Conservation (phyloP, 1,140 invertebrate species). For the Saccostrea cuccullata region DNA sequence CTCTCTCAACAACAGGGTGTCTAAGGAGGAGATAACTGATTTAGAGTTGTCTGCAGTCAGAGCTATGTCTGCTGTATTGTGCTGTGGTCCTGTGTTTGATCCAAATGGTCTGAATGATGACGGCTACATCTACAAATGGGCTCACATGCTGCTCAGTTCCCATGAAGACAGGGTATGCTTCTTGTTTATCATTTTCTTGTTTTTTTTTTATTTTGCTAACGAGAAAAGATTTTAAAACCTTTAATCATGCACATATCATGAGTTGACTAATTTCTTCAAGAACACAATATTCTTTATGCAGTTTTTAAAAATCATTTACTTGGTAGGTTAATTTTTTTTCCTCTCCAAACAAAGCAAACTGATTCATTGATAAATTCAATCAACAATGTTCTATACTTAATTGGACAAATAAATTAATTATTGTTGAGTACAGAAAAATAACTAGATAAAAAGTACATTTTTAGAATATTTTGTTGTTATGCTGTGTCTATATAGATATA, state of each 20-base stretch:
- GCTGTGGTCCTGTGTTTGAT: conserved; percentile 96
- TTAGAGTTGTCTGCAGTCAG: conserved; percentile 84
- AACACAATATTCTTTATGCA: background rate
- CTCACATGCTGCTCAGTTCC: conserved; percentile 92
- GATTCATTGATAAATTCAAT: background rate
- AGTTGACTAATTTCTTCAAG: background rate
- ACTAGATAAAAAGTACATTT: too few species aligned
- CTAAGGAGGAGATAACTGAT: conserved; percentile 79
- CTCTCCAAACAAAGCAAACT: background rate
- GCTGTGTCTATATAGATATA: background rate
- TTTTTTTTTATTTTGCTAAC: background rate
- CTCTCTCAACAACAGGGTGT: conserved; percentile 56
- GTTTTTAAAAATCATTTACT: background rate
- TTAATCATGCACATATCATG: background rate
- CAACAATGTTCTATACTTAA: background rate
- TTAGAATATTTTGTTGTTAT: background rate
- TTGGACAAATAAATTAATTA: background rate
- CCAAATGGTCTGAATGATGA: conserved; percentile 92
- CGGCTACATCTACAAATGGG: conserved; percentile 92
- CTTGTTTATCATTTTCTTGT: too few species aligned
- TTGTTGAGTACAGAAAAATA: too few species aligned
- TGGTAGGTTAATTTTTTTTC: background rate
- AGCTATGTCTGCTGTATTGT: conserved; percentile 95
- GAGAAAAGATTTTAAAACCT: background rate
- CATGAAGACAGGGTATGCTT: conserved; percentile 82